A percentile compares a stretch with the other conserved stretches of the same genome.
phyloP scores from a whole-genome alignment of 2,888 invertebrate genomes.

The Agrotis segetum region DNA sequence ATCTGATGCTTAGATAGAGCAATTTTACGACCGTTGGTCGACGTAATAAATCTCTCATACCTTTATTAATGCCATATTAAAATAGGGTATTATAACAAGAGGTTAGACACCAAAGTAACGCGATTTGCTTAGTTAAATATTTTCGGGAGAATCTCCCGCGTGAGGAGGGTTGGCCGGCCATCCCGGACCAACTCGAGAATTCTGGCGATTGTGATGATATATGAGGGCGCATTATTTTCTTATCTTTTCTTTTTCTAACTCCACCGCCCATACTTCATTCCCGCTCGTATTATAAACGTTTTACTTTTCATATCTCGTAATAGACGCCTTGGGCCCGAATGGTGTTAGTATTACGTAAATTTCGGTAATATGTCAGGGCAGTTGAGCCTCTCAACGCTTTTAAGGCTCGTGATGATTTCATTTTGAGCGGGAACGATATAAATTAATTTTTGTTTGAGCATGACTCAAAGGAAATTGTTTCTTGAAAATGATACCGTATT shows the following conservation, averaged over 20 bases:
- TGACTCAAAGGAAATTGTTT: slow-evolving; percentile 80
- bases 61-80: slow-evolving; percentile 68
- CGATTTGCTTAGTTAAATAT: slow-evolving; percentile 84
- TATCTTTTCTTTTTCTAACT: slow-evolving; percentile 90
- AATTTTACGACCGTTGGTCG: slow-evolving; percentile 29
- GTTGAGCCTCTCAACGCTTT: slow-evolving; percentile 69
- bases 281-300: slow-evolving; percentile 87
- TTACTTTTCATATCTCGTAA: slow-evolving; percentile 88
- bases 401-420: slow-evolving; percentile 79
- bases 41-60: slow-evolving; percentile 54
- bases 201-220: slow-evolving; percentile 90
- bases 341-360: slow-evolving; percentile 86
- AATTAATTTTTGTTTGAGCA: slow-evolving; percentile 82
- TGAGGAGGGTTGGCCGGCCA: slow-evolving; percentile 88
- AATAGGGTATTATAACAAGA: slow-evolving; percentile 66
- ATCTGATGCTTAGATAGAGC: slow-evolving; percentile 27
- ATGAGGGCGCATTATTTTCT: slow-evolving; percentile 90
- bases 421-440: slow-evolving; percentile 76
- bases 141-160: slow-evolving; percentile 81
- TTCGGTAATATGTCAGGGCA: slow-evolving; percentile 84
- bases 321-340: slow-evolving; percentile 81
- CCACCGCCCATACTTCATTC: slow-evolving; percentile 89
- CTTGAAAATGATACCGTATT: slow-evolving; percentile 77
- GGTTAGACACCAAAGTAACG: slow-evolving; percentile 68
- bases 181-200: slow-evolving; percentile 81